Evolutionary conservation across 2,888 invertebrate genomes (phyloP).

Genomic region (Dynastes grantii): DNA sequence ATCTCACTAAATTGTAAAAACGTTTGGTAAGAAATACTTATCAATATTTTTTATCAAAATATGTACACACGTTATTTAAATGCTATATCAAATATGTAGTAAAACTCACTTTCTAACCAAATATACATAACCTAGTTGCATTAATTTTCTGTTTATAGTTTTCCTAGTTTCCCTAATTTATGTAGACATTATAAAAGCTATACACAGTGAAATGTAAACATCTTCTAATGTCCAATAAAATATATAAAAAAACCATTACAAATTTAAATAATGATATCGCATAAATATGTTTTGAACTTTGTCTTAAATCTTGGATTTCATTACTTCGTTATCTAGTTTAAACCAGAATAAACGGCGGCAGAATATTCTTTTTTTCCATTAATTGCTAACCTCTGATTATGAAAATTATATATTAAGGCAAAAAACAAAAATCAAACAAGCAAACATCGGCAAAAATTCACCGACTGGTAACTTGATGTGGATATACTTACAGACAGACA

Average conservation of each 20-base stretch:
- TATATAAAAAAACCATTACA: neutral
- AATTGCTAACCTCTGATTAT: slow-evolving; percentile 27
- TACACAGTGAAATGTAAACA: no score
- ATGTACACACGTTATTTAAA: no score
- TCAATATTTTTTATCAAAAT: no score
- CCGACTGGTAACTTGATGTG: no score
- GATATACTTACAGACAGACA: no score
- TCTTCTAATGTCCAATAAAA: no score
- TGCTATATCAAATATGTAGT: neutral
- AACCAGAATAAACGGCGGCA: neutral
- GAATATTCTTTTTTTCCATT: neutral
- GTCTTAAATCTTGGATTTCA: neutral
- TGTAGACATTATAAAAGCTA: no score
- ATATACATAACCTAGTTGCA: slow-evolving; percentile 7
- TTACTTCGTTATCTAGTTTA: neutral
- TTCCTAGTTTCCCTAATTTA: no score
- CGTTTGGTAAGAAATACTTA: no score
- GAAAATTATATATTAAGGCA: neutral
- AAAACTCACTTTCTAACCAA: slow-evolving; percentile 2
- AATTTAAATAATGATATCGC: neutral
- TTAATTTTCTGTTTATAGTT: neutral
- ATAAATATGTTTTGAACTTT: neutral
- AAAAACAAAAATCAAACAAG: slow-evolving; percentile 5
- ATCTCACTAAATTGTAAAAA: no score
- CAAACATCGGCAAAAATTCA: neutral